These are phyloP conservation scores for Drosophila nebulosa DNA, from an alignment of 1,140 invertebrate species.

Conservation along the genomic window DNA sequence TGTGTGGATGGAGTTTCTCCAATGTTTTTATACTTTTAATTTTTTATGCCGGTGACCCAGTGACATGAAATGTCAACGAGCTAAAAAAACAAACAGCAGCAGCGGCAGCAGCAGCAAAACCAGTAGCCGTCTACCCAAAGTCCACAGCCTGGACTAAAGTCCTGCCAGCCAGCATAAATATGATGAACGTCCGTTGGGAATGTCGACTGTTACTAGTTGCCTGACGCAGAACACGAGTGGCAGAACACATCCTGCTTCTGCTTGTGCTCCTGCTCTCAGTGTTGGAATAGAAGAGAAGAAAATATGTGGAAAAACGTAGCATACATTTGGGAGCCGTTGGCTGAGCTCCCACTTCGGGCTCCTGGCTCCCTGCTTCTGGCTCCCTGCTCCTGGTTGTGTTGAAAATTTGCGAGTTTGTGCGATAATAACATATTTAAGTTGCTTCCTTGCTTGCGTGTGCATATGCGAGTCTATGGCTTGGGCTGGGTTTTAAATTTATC, in stretches of 20 bases:
- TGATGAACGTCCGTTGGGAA: constrained; percentile 63
- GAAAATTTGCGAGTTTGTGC: constrained; percentile 76
- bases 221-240: neutral
- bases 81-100: constrained; percentile 69
- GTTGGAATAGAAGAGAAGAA: constrained; percentile 39
- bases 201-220: constrained; percentile 32
- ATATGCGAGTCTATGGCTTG: constrained; percentile 26
- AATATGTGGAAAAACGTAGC: constrained; percentile 66
- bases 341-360: constrained; percentile 2
- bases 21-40: constrained; percentile 77
- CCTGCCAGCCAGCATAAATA: constrained; percentile 53
- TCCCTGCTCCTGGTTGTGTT: constrained; percentile 33
- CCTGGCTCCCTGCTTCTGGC: neutral
- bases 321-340: constrained; percentile 72
- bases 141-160: constrained; percentile 37
- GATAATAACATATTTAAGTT: constrained; percentile 78
- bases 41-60: constrained; percentile 75
- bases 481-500: constrained; percentile 65
- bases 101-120: constrained; percentile 1
- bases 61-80: constrained; percentile 77
- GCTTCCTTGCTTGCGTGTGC: constrained; percentile 29
- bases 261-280: neutral
- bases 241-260: neutral
- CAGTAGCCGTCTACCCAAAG: constrained; percentile 26
- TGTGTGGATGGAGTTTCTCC: constrained; percentile 23